Percentiles rank a stretch among this genome's conserved stretches.
These are phyloP conservation scores for Limnodromus scolopaceus DNA, from an alignment of 2,797 vertebrate genomes.

Conservation along the genomic window DNA sequence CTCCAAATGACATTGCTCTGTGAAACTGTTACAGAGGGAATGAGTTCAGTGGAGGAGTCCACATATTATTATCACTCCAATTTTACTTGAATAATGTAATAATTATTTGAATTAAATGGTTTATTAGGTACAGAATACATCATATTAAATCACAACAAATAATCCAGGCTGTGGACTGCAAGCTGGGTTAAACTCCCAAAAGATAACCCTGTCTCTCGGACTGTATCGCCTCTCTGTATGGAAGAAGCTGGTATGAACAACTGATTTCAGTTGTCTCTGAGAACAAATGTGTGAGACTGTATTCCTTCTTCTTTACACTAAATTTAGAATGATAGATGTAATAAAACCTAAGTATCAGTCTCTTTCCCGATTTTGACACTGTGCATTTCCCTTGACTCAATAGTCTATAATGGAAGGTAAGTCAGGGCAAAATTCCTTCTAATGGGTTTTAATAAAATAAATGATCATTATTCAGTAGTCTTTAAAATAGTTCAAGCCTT, in stretches of 20 bases:
- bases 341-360: background rate
- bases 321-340: background rate
- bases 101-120: slow-evolving; percentile 39
- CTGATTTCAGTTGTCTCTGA: background rate
- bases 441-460: background rate
- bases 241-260: background rate
- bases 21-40: background rate
- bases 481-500: background rate
- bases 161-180: background rate
- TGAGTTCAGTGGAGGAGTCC: slow-evolving; percentile 9
- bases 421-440: background rate
- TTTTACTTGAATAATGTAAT: slow-evolving; percentile 31
- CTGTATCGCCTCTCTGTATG: background rate
- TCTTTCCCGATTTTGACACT: background rate
- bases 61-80: background rate
- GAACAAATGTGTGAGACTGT: background rate
- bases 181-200: background rate
- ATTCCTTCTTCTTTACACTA: background rate
- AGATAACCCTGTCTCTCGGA: background rate
- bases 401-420: background rate
- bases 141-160: slow-evolving; percentile 31
- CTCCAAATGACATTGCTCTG: slow-evolving; percentile 14
- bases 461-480: background rate
- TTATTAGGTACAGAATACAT: slow-evolving; percentile 31
- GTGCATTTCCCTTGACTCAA: background rate